Base-by-base conservation (phyloP, 92 coral and sea anemone species). In the Bergia sp. region DNA sequence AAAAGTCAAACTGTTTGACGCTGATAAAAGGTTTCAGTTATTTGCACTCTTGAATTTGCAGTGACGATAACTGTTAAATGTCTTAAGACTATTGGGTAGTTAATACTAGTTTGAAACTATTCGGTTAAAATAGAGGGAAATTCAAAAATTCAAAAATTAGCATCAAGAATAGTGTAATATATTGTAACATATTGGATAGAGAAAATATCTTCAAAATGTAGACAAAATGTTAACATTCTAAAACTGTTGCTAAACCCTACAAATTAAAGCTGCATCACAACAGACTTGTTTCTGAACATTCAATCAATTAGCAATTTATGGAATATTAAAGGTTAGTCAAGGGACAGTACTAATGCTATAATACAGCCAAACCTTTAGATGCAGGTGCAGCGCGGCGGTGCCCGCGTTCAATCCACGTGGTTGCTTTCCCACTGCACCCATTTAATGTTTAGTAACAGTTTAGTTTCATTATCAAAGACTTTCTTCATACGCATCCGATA, bases 401-500 rank as follows among this genome's bases (percentile, higher is more conserved):
- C 29, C 1, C 29, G 38, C 5, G 13, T 38, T 13, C 16, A 82
- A 21, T 82, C 55, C 86, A 82, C 86, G 77, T 84, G 87, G 29
- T 84, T 53, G 7, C 38, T 64, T 84, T 15, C 66, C 0, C 42
- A 18, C 53, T 67, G 75, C 73, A 65, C 74, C 73, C 78, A 84
- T 67, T 45, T 44, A 71, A 69, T 69, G 87, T 84, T 71, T 69
- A 84, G 87, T 40, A 80, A 69, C 65, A 71, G 64, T 84, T 84
- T 84, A 71, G 43, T 71, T 53, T 45, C 13, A 84, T 84, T 84
- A 84, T 84, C 87, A 84, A 84, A 84, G 58, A 73, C 65, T 84
- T 71, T 79, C 87, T 84, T 73, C 87, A 71, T 38, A 36, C 71
- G 87, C 38, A 84, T 84, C 87, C 87, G 87, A 84, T 71, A 47